Conservation (phyloP, 2,113 vertebrate species). For the Brevimyrus niger region DNA sequence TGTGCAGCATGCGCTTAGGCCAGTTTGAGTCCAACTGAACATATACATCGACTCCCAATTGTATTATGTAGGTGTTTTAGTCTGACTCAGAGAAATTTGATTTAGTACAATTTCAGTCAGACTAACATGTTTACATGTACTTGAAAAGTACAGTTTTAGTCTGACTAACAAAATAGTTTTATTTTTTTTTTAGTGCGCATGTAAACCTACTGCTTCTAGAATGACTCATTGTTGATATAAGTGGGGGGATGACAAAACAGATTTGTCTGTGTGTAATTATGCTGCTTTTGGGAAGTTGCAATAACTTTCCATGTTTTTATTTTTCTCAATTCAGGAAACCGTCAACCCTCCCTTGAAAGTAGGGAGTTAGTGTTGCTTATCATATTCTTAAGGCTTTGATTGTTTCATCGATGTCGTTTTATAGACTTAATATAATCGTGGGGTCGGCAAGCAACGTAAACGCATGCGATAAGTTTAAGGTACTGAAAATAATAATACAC, state of each 20-base stretch:
- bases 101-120: too few species aligned
- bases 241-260: not conserved
- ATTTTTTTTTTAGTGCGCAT: too few species aligned
- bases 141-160: too few species aligned
- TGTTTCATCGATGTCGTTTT: not conserved
- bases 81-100: too few species aligned
- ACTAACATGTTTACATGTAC: too few species aligned
- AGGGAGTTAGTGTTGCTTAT: not conserved
- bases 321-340: not conserved
- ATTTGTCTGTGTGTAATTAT: not conserved
- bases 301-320: not conserved
- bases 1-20: too few species aligned
- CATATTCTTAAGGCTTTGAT: not conserved
- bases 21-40: too few species aligned
- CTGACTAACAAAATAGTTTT: too few species aligned
- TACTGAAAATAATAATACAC: not conserved
- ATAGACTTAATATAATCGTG: not conserved
- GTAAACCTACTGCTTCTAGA: not conserved
- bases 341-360: not conserved
- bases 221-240: conserved; percentile 4
- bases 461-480: not conserved
- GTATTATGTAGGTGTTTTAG: too few species aligned
- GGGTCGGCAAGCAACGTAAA: not conserved
- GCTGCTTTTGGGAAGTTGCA: not conserved
- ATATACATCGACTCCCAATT: too few species aligned